Evolutionary conservation across 2,888 invertebrate species (phyloP).

Genomic region (Lasioglossum oenotherae): DNA sequence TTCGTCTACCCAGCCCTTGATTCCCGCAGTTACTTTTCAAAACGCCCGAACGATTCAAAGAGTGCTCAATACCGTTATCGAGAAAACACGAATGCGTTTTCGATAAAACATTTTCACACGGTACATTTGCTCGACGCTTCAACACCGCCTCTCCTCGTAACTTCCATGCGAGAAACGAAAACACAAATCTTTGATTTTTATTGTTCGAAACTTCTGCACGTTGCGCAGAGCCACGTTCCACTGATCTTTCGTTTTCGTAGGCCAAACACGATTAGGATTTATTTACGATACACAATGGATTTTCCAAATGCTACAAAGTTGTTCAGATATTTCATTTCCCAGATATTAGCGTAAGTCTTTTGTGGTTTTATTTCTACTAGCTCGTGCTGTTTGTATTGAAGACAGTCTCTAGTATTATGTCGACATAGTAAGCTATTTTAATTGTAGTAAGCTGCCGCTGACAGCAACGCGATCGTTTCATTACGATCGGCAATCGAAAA

Average conservation of each 20-base stretch:
- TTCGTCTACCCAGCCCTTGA: background rate
- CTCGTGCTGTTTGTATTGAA: no score
- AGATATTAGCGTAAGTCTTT: no score
- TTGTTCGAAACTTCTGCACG: background rate
- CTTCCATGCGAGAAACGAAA: background rate
- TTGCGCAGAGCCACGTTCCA: background rate
- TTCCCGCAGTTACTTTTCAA: conserved; percentile 15
- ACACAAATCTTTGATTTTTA: background rate
- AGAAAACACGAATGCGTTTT: conserved; percentile 8
- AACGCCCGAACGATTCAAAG: conserved; percentile 23
- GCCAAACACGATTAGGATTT: background rate
- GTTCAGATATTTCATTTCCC: no score
- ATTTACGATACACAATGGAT: no score
- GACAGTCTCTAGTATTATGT: background rate
- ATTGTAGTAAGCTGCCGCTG: background rate
- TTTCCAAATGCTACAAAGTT: no score
- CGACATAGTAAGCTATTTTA: background rate
- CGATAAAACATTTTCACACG: conserved; percentile 34
- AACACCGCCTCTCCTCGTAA: conserved; percentile 17
- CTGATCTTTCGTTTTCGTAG: background rate
- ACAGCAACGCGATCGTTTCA: conserved; percentile 25
- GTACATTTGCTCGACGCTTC: conserved; percentile 32
- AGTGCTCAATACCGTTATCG: conserved; percentile 25
- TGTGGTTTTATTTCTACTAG: no score
- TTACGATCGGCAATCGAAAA: conserved; percentile 36